phyloP scores from a whole-genome alignment of 2,113 vertebrate genomes.

The Taxidea taxus region DNA sequence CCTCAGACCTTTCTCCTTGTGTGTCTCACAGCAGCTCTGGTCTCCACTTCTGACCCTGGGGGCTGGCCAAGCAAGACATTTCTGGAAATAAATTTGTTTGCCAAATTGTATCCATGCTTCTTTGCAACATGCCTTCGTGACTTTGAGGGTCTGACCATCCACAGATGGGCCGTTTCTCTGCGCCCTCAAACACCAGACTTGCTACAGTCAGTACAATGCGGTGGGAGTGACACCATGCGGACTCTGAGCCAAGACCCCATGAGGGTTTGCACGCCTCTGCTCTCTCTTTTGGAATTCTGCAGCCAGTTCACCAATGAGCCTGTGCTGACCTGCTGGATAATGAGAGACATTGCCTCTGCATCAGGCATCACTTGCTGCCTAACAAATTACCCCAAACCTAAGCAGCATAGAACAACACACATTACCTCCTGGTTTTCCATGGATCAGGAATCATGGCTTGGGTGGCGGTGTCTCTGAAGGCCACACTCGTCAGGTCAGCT shows the following conservation, averaged over 20 bases:
- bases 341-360: neutral
- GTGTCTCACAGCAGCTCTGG: neutral
- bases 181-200: neutral
- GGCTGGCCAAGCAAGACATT: neutral
- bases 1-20: neutral
- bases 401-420: neutral
- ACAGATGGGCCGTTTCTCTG: no score
- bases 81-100: neutral
- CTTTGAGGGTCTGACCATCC: neutral
- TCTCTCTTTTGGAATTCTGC: neutral
- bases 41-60: neutral
- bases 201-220: fast-evolving
- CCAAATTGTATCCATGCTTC: neutral
- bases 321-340: neutral
- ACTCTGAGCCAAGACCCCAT: no score
- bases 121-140: neutral
- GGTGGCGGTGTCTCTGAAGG: fast-evolving
- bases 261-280: fast-evolving
- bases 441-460: neutral
- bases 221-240: fast-evolving
- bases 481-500: neutral
- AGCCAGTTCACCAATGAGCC: no score
- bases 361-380: neutral
- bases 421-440: neutral
- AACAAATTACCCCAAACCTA: neutral